Evolutionary conservation across 2,888 invertebrate genomes (phyloP).

Genomic region (Theretra japonica): DNA sequence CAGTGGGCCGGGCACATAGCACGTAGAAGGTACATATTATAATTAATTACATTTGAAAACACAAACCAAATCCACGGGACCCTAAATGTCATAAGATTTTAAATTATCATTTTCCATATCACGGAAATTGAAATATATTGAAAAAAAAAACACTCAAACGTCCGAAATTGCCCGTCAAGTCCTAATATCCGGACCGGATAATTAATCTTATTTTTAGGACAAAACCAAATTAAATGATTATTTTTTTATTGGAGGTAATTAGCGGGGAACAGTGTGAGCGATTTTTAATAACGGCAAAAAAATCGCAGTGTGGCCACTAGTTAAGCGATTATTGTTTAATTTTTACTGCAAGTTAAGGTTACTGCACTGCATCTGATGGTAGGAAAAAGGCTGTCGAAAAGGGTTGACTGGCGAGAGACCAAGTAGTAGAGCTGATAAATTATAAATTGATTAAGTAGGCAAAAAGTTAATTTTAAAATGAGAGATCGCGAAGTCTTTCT

Average conservation of each 20-base stretch:
- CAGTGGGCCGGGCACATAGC: too few species aligned
- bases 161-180: background rate
- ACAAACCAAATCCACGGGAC: too few species aligned
- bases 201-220: background rate
- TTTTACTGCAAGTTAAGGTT: background rate
- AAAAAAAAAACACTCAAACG: background rate
- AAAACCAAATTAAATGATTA: conserved; percentile 7
- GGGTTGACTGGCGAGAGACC: too few species aligned
- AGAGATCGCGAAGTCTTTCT: too few species aligned
- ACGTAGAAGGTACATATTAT: too few species aligned
- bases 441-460: too few species aligned
- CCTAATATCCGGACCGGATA: background rate
- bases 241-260: conserved; percentile 49
- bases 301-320: conserved; percentile 9
- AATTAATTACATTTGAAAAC: too few species aligned
- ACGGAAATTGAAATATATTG: background rate
- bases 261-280: conserved; percentile 50
- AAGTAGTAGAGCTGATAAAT: too few species aligned
- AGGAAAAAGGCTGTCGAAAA: too few species aligned
- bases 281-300: conserved; percentile 46
- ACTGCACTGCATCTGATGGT: too few species aligned
- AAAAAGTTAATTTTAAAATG: too few species aligned
- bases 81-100: too few species aligned
- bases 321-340: background rate
- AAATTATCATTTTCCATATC: background rate